phyloP scores from a whole-genome alignment of 2,113 vertebrate species.

The Pseudonaja textilis region DNA sequence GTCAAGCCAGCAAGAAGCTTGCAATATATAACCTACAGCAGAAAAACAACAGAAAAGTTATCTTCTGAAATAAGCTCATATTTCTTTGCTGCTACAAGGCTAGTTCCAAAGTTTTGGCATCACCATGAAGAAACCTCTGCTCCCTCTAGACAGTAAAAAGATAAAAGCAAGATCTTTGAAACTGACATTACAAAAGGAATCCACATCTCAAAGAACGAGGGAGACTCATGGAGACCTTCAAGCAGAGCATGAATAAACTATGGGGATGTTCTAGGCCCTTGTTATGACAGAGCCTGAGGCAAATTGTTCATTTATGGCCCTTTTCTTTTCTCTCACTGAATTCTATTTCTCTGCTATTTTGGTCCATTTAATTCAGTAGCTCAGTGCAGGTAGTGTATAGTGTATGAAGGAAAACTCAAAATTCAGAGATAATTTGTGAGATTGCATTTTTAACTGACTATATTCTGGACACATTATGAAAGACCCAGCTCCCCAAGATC shows the following conservation, averaged over 20 bases:
- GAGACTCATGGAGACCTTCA: not conserved
- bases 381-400: not conserved
- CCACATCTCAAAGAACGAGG: not conserved
- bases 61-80: not conserved
- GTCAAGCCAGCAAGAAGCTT: not conserved
- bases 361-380: not conserved
- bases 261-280: not conserved
- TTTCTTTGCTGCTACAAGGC: not conserved
- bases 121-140: not conserved
- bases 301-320: not conserved
- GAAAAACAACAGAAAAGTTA: not conserved
- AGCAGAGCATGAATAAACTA: not conserved
- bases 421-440: not conserved
- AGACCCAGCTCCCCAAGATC: not conserved
- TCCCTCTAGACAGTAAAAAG: not conserved
- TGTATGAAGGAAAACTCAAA: not conserved
- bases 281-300: not conserved
- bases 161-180: not conserved
- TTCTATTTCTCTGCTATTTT: not conserved
- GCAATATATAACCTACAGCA: not conserved
- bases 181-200: not conserved
- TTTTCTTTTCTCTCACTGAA: not conserved
- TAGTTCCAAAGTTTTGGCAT: not conserved
- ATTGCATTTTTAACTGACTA: not conserved
- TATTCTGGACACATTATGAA: not conserved